Evolutionary conservation across 2,797 vertebrate genomes (phyloP).

Genomic region (Poecile montanus): DNA sequence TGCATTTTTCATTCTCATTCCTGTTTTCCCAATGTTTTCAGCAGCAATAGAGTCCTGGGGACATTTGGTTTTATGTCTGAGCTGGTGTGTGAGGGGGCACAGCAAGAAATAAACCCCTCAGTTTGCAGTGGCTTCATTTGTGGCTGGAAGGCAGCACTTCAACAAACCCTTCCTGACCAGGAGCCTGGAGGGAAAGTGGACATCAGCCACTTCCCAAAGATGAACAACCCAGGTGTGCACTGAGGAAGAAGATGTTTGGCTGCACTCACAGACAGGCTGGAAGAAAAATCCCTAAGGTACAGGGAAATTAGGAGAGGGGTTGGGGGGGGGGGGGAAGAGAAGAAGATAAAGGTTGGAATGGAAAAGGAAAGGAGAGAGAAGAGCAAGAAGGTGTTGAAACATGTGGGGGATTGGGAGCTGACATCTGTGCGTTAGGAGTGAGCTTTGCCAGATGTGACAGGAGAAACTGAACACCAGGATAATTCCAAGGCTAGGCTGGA

Average conservation of each 20-base stretch:
- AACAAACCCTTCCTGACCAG: neutral
- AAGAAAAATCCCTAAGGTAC: neutral
- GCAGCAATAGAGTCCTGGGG: neutral
- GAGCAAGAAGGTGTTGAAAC: neutral
- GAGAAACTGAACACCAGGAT: neutral
- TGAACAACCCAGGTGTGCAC: rapidly evolving
- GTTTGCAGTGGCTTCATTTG: rapidly evolving
- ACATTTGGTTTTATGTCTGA: neutral
- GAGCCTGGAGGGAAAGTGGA: neutral
- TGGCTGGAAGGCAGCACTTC: neutral
- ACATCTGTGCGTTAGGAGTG: neutral
- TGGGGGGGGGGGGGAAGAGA: no score
- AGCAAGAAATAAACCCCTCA: neutral
- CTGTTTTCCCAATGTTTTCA: neutral
- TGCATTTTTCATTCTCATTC: neutral
- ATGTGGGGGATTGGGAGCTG: neutral
- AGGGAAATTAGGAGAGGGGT: neutral
- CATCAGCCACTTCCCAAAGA: neutral
- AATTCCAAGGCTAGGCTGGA: neutral
- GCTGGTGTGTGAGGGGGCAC: neutral
- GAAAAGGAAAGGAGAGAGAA: neutral
- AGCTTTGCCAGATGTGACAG: neutral
- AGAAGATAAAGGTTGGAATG: neutral
- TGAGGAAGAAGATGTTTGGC: neutral
- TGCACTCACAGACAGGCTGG: neutral